Evolutionary conservation across 2,797 vertebrate genomes (phyloP), one percentile per base, ranked within the genome.

Genomic region (Rhinella marina): DNA sequence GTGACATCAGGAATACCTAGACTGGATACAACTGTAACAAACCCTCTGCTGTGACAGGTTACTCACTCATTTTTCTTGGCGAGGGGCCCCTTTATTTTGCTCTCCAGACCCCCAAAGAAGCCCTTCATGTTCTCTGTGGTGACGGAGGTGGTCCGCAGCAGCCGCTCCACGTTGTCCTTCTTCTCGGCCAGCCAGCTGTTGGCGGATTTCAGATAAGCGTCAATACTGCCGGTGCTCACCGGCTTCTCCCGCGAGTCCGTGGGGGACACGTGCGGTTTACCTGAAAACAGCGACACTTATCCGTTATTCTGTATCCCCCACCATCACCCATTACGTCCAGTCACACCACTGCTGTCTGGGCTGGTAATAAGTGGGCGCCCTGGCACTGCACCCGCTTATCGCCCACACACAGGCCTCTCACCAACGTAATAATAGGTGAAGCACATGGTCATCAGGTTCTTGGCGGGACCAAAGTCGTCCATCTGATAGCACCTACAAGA

Each of bases 391-490:
- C 41, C 48, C 23, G 66, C 66, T 17, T 17, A 70, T 70, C 66
- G 27, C 29, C 7, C 0, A 54, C 1, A 9, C n/a, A 12, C 62
- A 12, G 64, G 32, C n/a, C n/a, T 32, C 96, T 97, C 93, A 99
- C 98, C 98, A 0, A 96, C 75, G 80, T 99, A 94, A 92, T 98
- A 99, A 91, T 97, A 99, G 0, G 98, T 99, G 93, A 99, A 99
- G 90, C 98, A 99, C 98, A 99, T 99, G 56, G 98, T 99, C 98
- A 99, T 99, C 90, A 99, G 96, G 93, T 97, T 99, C 93, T 99
- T 99, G 87, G 98, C 98, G 0, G 98, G 98, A 83, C 96, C 96
- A 89, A 98, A 99, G 92, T 99, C 98, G 1, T 99, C 98, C 97
- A 98, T 96, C 94, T 99, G 97, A 92, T 96, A 96, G 90, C 98